phyloP scores from a whole-genome alignment of 2,888 invertebrate genomes.

The Homarus gammarus region DNA sequence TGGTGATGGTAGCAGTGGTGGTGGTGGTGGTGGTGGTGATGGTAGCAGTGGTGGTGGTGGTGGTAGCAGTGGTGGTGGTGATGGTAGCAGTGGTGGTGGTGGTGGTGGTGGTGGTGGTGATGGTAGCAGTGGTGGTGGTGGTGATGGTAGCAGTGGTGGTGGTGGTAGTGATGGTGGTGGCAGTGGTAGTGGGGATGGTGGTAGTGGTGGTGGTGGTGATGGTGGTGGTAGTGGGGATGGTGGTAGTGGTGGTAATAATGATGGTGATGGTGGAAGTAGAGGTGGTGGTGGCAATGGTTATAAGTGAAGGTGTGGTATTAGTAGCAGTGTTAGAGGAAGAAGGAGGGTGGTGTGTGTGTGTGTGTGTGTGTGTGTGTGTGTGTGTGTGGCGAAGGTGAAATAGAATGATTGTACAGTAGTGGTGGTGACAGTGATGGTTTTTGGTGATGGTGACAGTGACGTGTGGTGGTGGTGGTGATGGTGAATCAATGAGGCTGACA shows the following conservation, averaged over 20 bases:
- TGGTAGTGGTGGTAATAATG: not conserved
- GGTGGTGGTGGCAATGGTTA: not conserved
- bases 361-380: no score
- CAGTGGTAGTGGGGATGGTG: no score
- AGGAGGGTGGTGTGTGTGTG: no score
- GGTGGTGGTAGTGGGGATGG: not conserved
- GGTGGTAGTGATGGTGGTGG: not conserved
- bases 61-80: not conserved
- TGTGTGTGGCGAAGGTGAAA: no score
- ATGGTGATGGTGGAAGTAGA: not conserved
- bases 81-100: constrained; percentile 12
- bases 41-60: constrained; percentile 5
- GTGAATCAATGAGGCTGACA: no score
- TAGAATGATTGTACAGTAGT: no score
- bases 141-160: constrained; percentile 4
- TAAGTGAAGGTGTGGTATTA: not conserved
- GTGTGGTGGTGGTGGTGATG: no score
- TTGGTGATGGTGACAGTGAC: no score
- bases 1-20: not conserved
- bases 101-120: constrained; percentile 9
- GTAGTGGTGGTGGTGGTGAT: no score
- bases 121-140: constrained; percentile 35
- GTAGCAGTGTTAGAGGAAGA: no score
- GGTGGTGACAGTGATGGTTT: no score
- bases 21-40: constrained; percentile 5